phyloP scores from a whole-genome alignment of 2,888 invertebrate species.

The Gordius sp. region DNA sequence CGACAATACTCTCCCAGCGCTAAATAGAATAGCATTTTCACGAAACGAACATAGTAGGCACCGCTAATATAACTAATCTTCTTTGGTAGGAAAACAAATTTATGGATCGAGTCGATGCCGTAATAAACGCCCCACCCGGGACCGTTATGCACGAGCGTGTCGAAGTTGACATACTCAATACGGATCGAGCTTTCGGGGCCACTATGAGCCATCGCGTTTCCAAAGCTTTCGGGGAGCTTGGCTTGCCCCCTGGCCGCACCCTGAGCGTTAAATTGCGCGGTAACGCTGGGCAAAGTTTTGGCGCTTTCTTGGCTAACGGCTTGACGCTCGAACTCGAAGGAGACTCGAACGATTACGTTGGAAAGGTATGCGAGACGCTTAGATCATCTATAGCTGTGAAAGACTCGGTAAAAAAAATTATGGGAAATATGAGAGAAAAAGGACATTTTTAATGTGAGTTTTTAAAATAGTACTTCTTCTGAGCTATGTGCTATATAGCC shows the following conservation, averaged over 20 bases:
- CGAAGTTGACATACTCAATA: too few relatives aligned
- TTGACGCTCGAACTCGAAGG: conserved; percentile 68
- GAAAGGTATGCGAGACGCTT: conserved; percentile 35
- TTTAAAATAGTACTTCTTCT: background rate
- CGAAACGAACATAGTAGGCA: too few relatives aligned
- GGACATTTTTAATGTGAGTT: too few relatives aligned
- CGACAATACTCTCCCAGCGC: too few relatives aligned
- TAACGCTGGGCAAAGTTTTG: conserved; percentile 93
- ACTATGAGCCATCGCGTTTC: conserved; percentile 81
- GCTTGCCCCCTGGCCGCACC: conserved; percentile 46
- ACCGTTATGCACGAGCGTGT: too few relatives aligned
- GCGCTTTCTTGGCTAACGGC: conserved; percentile 75
- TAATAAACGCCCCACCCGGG: too few relatives aligned
- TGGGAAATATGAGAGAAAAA: too few relatives aligned
- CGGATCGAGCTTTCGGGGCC: conserved; percentile 66
- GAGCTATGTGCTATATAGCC: background rate
- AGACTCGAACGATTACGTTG: conserved; percentile 93
- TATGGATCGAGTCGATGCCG: too few relatives aligned
- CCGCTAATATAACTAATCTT: too few relatives aligned
- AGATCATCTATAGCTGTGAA: background rate
- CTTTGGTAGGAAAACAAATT: too few relatives aligned
- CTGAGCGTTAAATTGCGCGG: conserved; percentile 59
- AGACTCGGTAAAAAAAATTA: too few relatives aligned
- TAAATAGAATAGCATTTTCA: too few relatives aligned
- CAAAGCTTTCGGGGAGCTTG: conserved; percentile 57